Conservation (phyloP, 2,888 invertebrate genomes). For the Parasteatoda lunata region DNA sequence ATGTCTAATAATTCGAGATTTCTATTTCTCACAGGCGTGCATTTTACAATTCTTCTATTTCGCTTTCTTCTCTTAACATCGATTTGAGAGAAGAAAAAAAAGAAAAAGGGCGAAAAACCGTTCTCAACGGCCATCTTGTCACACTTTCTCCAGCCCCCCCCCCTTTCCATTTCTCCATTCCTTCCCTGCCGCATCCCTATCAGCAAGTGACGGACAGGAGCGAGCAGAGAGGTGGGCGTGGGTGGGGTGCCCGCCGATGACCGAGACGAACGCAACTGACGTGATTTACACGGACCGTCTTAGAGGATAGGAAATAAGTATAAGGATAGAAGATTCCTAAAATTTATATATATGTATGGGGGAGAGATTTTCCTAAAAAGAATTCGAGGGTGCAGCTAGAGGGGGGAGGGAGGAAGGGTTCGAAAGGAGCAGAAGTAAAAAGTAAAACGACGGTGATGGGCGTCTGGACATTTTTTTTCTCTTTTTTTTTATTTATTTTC, state of each 20-base stretch:
- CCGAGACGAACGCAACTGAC: constrained; percentile 38
- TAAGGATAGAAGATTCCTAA: constrained; percentile 33
- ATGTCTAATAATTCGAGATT: constrained; percentile 30
- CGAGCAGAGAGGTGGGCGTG: constrained; percentile 11
- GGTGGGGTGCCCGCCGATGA: constrained; percentile 36
- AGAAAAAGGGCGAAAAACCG: constrained; percentile 11
- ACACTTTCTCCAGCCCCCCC: constrained; percentile 23
- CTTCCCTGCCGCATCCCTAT: background rate
- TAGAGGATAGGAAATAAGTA: constrained; percentile 56
- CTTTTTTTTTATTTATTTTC: constrained; percentile 42
- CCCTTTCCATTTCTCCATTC: background rate
- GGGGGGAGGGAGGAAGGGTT: constrained; percentile 8
- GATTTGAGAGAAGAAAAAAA: constrained; percentile 32
- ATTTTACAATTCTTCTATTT: constrained; percentile 33
- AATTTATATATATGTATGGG: constrained; percentile 61
- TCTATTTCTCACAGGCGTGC: constrained; percentile 10
- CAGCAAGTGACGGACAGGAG: constrained; percentile 59
- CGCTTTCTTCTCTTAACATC: constrained; percentile 47
- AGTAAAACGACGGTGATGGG: constrained; percentile 55
- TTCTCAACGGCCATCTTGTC: constrained; percentile 50
- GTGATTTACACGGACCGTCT: constrained; percentile 67
- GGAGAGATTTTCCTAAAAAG: constrained; percentile 46
- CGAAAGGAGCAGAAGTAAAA: constrained; percentile 23
- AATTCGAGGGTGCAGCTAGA: constrained; percentile 17
- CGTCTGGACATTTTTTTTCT: constrained; percentile 31